phyloP scores from a whole-genome alignment of 2,797 vertebrate genomes.

The Paramormyrops hopkinsi region DNA sequence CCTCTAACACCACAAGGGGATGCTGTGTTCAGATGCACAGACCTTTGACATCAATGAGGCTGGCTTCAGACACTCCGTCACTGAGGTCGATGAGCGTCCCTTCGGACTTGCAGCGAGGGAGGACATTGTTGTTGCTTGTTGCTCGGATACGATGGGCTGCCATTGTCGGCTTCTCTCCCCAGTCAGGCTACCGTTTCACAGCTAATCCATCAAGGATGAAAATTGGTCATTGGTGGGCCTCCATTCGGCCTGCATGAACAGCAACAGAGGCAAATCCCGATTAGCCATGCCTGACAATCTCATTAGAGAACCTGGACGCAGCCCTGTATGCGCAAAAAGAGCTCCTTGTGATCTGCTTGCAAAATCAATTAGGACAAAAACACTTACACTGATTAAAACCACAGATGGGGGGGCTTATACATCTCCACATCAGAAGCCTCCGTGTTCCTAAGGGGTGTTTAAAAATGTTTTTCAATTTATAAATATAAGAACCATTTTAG shows the following conservation, averaged over 20 bases:
- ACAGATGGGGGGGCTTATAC: neutral
- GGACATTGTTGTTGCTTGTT: slow-evolving; percentile 72
- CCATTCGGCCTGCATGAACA: slow-evolving; percentile 41
- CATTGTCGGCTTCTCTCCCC: slow-evolving; percentile 55
- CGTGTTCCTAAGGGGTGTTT: neutral
- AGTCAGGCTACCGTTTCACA: slow-evolving; percentile 31
- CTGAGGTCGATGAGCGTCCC: slow-evolving; percentile 83
- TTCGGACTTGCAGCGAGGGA: slow-evolving; percentile 90
- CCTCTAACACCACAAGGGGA: neutral
- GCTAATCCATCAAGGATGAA: slow-evolving; percentile 28
- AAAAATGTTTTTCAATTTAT: neutral
- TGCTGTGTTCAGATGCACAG: slow-evolving; percentile 15
- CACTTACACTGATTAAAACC: slow-evolving; percentile 11
- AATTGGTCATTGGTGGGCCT: slow-evolving; percentile 44
- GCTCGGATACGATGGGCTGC: slow-evolving; percentile 89
- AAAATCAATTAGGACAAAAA: slow-evolving; percentile 29
- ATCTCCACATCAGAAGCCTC: neutral
- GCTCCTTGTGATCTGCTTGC: slow-evolving; percentile 23
- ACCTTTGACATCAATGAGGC: slow-evolving; percentile 88
- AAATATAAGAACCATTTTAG: neutral
- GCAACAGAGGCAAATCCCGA: slow-evolving; percentile 1
- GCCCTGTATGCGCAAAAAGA: neutral
- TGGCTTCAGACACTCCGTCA: slow-evolving; percentile 66
- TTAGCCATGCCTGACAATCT: neutral
- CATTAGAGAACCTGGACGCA: slow-evolving; percentile 7